Evolutionary conservation across 2,888 invertebrate species (phyloP).

Genomic region (Molorchus minor): DNA sequence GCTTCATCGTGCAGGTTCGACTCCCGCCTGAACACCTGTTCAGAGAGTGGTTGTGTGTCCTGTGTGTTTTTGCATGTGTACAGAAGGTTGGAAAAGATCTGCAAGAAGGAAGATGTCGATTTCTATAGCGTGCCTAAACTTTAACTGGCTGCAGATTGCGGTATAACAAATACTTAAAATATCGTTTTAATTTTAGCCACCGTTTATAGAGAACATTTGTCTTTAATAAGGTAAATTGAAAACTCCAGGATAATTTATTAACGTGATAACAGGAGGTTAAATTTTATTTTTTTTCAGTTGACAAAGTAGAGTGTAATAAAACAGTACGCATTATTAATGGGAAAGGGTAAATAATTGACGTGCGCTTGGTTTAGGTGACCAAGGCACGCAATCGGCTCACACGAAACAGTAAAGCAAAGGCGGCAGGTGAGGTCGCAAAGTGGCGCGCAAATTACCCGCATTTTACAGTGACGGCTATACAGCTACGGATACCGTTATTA

Average conservation of each 20-base stretch:
- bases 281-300: constrained; percentile 22
- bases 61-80: too few species aligned
- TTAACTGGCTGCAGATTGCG: too few species aligned
- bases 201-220: neutral
- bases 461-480: neutral
- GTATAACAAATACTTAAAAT: constrained; percentile 34
- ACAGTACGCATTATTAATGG: constrained; percentile 34
- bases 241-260: constrained; percentile 24
- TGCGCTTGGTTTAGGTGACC: constrained; percentile 33
- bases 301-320: constrained; percentile 34
- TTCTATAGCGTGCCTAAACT: too few species aligned
- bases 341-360: constrained; percentile 37
- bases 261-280: constrained; percentile 16
- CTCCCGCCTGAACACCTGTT: too few species aligned
- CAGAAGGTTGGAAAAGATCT: too few species aligned
- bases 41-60: too few species aligned
- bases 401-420: constrained; percentile 35
- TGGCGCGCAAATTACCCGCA: constrained; percentile 3
- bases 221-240: constrained; percentile 10
- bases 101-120: too few species aligned
- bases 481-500: neutral
- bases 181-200: constrained; percentile 26
- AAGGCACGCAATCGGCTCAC: constrained; percentile 33
- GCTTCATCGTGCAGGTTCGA: too few species aligned
- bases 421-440: constrained; percentile 25